Conservation (phyloP, 2,113 vertebrate genomes). For the human (Homo sapiens) region GRCh38 chr12:2269501-2270000, state of each 20-base stretch:
- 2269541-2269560: neutral
- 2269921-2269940: neutral
- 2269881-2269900: neutral
- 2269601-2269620: neutral
- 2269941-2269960: neutral
- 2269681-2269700: neutral
- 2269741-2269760: neutral
- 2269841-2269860: too few species aligned
- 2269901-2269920: neutral
- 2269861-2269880: neutral
- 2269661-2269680: neutral
- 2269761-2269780: neutral
- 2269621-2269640: neutral
- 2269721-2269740: neutral
- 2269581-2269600: too few species aligned
- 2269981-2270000: neutral
- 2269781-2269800: neutral
- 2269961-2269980: neutral
- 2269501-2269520: neutral
- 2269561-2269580: neutral
- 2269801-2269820: neutral
- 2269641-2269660: neutral
- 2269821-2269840: neutral
- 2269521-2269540: neutral
- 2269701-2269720: neutral